Base-by-base conservation (phyloP, 2,888 invertebrate genomes). In the Parelbella ahira region DNA sequence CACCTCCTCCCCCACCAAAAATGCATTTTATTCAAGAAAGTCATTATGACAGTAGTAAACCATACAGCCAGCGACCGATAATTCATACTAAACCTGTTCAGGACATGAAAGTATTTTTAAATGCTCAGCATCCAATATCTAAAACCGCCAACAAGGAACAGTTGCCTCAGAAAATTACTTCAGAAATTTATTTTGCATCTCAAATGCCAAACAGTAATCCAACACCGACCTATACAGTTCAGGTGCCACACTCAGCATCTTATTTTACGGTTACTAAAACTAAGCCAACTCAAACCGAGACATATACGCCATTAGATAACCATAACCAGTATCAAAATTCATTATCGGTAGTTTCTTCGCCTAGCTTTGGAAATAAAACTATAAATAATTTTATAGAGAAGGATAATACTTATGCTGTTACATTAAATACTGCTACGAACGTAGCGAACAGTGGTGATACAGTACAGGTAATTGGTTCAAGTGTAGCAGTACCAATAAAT, bases 181-280 rank as follows among this genome's bases (percentile, higher is more conserved):
- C 88, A 11, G 88, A 88, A 59, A 75, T 88, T 43, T 88, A 88
- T 50, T 88, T 79, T 48, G 88, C 88, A 32, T 71, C 87, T 20
- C 84, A 87, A 56, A 61, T 73, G 37, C 74, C 81, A 30, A 75
- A 68, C 39, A 74, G 60, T 43, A 73, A 78, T 23, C 76, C 78
- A 2, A 71, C 77, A 37, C 70, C 82, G 19, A 79, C 81, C 0
- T 87, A 82, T 50, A 86, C 80, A 6, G 67, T 88, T 33, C 78
- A 79, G 21, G 72, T 88, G 45, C 82, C 82, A 30, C 67, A 69
- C 15, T 50, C 60, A 13, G 54, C 63, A 5, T 49, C 60, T 8
- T 49, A 53, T 2, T 63, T 65, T 30, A 56, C 55, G 24, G 68
- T 63, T 42, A 50, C 54, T 12, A 65, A 66, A 19, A 36, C 30